phyloP scores from a whole-genome alignment of 2,113 vertebrate genomes.

The Nothobranchius kuhntae region DNA sequence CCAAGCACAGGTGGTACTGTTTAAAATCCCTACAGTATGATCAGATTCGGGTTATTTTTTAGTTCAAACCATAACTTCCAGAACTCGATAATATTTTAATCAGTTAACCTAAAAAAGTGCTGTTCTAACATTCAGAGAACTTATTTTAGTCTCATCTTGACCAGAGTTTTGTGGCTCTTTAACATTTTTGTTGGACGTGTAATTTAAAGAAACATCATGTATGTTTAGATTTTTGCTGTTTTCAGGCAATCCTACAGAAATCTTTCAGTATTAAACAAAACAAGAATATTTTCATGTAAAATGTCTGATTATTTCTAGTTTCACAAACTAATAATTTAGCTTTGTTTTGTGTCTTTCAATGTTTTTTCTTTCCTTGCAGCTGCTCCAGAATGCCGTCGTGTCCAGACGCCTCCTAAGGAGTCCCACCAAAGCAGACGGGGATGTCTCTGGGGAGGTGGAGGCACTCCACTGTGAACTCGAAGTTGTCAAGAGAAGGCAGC shows the following conservation, averaged over 20 bases:
- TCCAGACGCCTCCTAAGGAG: conserved; percentile 84
- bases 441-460: conserved; percentile 75
- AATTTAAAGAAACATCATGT: not conserved
- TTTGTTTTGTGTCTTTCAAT: not conserved
- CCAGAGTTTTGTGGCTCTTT: no score
- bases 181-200: not conserved
- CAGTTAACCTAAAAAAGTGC: no score
- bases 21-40: no score
- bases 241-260: not conserved
- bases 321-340: no score
- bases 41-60: no score
- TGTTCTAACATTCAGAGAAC: no score
- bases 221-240: no score
- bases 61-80: no score
- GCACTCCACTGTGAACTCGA: conserved; percentile 83
- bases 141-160: no score
- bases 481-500: conserved; percentile 76
- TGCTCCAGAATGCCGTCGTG: conserved; percentile 66
- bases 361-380: conserved; percentile 31
- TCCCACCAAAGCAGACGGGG: conserved; percentile 44
- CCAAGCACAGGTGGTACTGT: no score
- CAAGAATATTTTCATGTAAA: not conserved
- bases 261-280: not conserved
- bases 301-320: no score
- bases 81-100: no score